Conservation (phyloP, 2,797 vertebrate genomes). For the Poeciliopsis paucimaculata region DNA sequence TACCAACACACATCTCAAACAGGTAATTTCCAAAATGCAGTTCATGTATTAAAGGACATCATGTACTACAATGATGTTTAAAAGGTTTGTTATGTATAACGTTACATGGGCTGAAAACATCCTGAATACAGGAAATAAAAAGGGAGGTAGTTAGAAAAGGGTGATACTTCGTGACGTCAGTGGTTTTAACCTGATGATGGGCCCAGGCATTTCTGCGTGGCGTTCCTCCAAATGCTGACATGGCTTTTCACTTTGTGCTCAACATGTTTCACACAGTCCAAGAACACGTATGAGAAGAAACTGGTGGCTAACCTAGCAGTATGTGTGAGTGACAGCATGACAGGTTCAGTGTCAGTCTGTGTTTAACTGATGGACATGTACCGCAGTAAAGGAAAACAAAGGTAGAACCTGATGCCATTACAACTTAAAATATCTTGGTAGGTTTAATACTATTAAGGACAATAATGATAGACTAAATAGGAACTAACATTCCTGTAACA, state of each 20-base stretch:
- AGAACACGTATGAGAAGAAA: not conserved
- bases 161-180: not conserved
- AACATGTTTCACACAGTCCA: not conserved
- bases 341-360: not conserved
- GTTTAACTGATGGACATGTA: not conserved
- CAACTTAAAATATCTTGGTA: not conserved
- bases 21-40: not conserved
- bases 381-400: not conserved
- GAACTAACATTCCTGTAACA: not conserved
- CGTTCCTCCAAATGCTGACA: not conserved
- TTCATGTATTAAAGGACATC: not conserved
- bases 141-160: not conserved
- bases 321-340: not conserved
- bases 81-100: not conserved
- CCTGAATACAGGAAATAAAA: not conserved
- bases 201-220: not conserved
- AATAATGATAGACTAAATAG: not conserved
- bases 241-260: not conserved
- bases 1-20: not conserved
- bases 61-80: not conserved
- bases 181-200: not conserved
- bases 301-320: not conserved
- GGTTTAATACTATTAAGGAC: not conserved
- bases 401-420: not conserved
- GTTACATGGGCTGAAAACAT: not conserved